These are phyloP conservation scores for Selenia dentaria DNA, from an alignment of 2,888 invertebrate genomes.

Conservation along the genomic window DNA sequence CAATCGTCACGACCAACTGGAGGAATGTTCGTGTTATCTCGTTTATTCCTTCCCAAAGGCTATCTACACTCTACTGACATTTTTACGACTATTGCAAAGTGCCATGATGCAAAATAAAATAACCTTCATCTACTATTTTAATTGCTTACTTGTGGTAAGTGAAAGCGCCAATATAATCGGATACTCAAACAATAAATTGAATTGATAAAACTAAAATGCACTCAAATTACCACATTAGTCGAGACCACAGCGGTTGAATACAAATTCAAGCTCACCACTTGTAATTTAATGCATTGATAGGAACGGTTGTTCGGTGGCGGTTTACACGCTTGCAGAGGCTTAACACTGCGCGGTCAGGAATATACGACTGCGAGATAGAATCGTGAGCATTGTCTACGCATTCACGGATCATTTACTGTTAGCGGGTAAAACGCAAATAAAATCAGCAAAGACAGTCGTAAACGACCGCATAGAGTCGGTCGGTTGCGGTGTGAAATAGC, in stretches of 20 bases:
- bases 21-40: constrained; percentile 49
- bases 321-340: constrained; percentile 47
- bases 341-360: constrained; percentile 42
- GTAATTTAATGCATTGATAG: constrained; percentile 58
- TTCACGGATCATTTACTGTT: constrained; percentile 52
- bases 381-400: constrained; percentile 38
- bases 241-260: constrained; percentile 46
- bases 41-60: constrained; percentile 38
- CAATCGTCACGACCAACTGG: constrained; percentile 61
- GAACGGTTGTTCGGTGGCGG: constrained; percentile 47
- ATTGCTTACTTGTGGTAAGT: constrained; percentile 1
- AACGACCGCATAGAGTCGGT: constrained; percentile 54
- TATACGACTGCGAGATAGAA: constrained; percentile 49
- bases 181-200: constrained; percentile 35
- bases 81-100: constrained; percentile 3
- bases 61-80: constrained; percentile 24
- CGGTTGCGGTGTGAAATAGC: constrained; percentile 71
- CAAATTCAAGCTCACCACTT: constrained; percentile 38
- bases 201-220: constrained; percentile 32
- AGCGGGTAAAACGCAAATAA: constrained; percentile 58
- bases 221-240: constrained; percentile 41
- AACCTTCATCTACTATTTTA: constrained; percentile 10
- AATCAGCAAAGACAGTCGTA: constrained; percentile 57
- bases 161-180: constrained; percentile 26
- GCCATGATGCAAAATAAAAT: constrained; percentile 6